Conservation (phyloP, 2,797 vertebrate species). For the Xenentodon cancila region DNA sequence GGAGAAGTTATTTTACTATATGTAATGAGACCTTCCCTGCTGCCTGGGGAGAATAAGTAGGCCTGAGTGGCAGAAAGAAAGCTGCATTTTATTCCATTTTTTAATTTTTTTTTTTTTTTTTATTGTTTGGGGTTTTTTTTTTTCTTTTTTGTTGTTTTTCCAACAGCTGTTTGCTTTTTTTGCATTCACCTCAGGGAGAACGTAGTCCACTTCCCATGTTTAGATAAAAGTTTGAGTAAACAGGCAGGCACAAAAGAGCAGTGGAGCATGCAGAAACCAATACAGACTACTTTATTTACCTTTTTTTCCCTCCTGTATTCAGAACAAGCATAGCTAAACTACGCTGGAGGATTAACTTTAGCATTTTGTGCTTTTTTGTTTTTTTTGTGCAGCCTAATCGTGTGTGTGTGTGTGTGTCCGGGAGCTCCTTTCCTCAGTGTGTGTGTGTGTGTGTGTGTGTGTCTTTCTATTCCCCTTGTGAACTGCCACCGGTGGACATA, state of each 20-base stretch:
- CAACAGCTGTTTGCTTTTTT: slow-evolving; percentile 23
- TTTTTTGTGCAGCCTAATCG: too few species aligned
- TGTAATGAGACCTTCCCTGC: slow-evolving; percentile 42
- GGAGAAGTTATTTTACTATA: slow-evolving; percentile 5
- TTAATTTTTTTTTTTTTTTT: background rate
- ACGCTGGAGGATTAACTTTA: slow-evolving; percentile 22
- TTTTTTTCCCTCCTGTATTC: slow-evolving; percentile 17
- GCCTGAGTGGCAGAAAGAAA: slow-evolving; percentile 33
- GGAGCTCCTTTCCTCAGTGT: background rate
- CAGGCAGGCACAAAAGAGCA: slow-evolving; percentile 35
- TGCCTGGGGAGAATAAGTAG: slow-evolving; percentile 30
- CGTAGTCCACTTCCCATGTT: slow-evolving; percentile 20
- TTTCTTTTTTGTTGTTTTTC: too few species aligned
- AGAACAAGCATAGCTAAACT: slow-evolving; percentile 19
- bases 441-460: too few species aligned
- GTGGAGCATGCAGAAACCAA: slow-evolving; percentile 37
- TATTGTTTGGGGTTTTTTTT: too few species aligned
- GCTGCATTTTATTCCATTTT: slow-evolving; percentile 8
- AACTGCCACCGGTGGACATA: slow-evolving; percentile 27
- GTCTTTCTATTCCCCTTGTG: background rate
- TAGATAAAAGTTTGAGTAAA: slow-evolving; percentile 44
- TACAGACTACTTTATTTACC: slow-evolving; percentile 19
- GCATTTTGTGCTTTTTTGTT: slow-evolving; percentile 22
- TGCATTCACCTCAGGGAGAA: slow-evolving; percentile 43
- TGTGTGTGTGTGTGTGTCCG: background rate